phyloP scores from a whole-genome alignment of 1,140 invertebrate genomes.

The Ephestia elutella region DNA sequence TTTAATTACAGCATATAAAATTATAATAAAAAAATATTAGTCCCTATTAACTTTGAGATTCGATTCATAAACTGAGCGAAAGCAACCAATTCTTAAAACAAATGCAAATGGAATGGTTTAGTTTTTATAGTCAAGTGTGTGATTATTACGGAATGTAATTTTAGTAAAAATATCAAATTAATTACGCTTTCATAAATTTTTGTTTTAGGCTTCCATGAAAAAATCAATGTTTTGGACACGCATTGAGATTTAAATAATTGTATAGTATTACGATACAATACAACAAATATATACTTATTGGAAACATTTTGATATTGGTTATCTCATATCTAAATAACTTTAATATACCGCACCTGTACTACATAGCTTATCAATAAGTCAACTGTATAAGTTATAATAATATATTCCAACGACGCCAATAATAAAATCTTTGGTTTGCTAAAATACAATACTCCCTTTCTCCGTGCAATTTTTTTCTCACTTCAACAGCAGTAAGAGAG shows the following conservation, averaged over 20 bases:
- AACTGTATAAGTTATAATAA: conserved; percentile 3
- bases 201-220: too few species aligned
- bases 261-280: too few species aligned
- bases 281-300: too few species aligned
- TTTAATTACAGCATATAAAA: conserved; percentile 1
- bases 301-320: too few species aligned
- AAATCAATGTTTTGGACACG: too few species aligned
- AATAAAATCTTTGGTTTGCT: conserved; percentile 46
- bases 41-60: background rate
- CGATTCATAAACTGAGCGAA: background rate
- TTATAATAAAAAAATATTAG: conserved; percentile 4
- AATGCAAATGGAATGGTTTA: background rate
- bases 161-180: background rate
- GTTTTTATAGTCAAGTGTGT: background rate
- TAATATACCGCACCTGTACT: too few species aligned
- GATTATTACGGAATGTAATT: conserved; percentile 3
- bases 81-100: background rate
- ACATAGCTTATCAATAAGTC: too few species aligned
- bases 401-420: conserved; percentile 14
- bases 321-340: too few species aligned
- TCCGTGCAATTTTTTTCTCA: too few species aligned
- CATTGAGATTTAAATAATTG: too few species aligned
- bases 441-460: conserved; percentile 16
- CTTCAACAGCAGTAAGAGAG: too few species aligned
- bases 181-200: too few species aligned